A percentile compares a stretch with the other conserved stretches of the same genome.
Evolutionary conservation across 2,113 vertebrate species (phyloP).

Genomic region (Saccopteryx bilineata): DNA sequence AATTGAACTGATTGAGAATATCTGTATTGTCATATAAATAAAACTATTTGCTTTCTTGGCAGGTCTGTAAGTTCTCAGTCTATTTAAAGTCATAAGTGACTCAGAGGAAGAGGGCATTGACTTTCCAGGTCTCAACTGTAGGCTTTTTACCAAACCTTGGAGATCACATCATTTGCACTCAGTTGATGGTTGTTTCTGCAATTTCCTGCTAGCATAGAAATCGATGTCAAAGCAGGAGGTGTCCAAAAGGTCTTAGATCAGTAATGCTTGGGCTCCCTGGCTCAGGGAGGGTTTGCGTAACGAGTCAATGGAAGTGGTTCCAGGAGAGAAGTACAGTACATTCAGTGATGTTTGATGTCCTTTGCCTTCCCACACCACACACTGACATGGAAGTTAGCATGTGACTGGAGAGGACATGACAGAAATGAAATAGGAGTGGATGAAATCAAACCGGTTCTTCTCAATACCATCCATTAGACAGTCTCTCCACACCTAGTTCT

Average conservation of each 20-base stretch:
- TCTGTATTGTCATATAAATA: neutral
- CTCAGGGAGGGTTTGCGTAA: constrained; percentile 4
- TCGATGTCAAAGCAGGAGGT: constrained; percentile 55
- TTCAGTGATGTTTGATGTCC: neutral
- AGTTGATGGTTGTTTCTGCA: constrained; percentile 65
- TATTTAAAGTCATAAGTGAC: constrained; percentile 49
- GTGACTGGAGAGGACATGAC: neutral
- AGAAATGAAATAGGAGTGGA: neutral
- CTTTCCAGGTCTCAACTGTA: constrained; percentile 51
- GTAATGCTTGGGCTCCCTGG: constrained; percentile 37
- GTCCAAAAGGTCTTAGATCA: neutral
- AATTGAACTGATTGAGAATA: constrained; percentile 21
- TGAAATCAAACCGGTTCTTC: constrained; percentile 24
- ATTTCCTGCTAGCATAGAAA: constrained; percentile 56
- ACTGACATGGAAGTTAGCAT: neutral
- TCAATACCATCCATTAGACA: neutral
- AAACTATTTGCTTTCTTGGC: constrained; percentile 24
- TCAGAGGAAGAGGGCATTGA: constrained; percentile 49
- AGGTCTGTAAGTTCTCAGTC: constrained; percentile 18
- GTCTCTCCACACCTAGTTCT: neutral
- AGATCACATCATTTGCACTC: constrained; percentile 66
- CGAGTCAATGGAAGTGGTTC: neutral
- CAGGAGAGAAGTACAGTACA: neutral
- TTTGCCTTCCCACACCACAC: neutral
- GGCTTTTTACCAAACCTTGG: constrained; percentile 48